A percentile compares a stretch with the other conserved stretches of the same genome.
These are phyloP conservation scores for Sinocyclocheilus anshuiensis DNA, from an alignment of 2,113 vertebrate species.

Conservation along the genomic window DNA sequence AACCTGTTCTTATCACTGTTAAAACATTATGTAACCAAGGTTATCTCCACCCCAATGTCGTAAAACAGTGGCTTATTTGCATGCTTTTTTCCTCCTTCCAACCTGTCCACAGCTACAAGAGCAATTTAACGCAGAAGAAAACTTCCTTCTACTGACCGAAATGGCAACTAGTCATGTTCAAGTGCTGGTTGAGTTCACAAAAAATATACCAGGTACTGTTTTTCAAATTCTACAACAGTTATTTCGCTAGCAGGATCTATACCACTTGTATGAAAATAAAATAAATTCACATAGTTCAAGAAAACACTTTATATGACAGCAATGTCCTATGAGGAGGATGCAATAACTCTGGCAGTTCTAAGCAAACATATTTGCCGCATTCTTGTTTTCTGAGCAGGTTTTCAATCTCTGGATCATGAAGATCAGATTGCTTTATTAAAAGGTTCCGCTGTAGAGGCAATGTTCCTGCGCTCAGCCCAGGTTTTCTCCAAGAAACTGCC, in stretches of 20 bases:
- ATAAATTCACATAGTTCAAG: background rate
- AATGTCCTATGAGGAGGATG: background rate
- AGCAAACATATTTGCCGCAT: background rate
- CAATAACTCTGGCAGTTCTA: background rate
- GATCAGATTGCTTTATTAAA: slow-evolving; percentile 98
- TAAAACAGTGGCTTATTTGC: slow-evolving; percentile 28
- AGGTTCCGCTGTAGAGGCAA: slow-evolving; percentile 97
- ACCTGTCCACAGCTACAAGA: slow-evolving; percentile 83
- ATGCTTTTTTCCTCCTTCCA: background rate
- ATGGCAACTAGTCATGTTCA: slow-evolving; percentile 97
- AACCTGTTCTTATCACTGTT: slow-evolving; percentile 23
- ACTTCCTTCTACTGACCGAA: slow-evolving; percentile 95
- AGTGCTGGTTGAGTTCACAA: slow-evolving; percentile 97
- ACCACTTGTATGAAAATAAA: background rate
- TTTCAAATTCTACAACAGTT: background rate
- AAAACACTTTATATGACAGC: background rate
- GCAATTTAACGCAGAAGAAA: slow-evolving; percentile 91
- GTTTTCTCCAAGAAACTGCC: slow-evolving; percentile 91
- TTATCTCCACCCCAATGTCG: background rate
- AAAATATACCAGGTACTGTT: slow-evolving; percentile 90
- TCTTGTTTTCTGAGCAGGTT: slow-evolving; percentile 75
- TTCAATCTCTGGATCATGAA: slow-evolving; percentile 92
- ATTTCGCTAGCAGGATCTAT: background rate
- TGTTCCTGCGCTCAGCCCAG: slow-evolving; percentile 96
- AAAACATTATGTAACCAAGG: slow-evolving; percentile 2